These are phyloP conservation scores for Macrosoma leucophasiata DNA, from an alignment of 2,888 invertebrate genomes.

Conservation along the genomic window DNA sequence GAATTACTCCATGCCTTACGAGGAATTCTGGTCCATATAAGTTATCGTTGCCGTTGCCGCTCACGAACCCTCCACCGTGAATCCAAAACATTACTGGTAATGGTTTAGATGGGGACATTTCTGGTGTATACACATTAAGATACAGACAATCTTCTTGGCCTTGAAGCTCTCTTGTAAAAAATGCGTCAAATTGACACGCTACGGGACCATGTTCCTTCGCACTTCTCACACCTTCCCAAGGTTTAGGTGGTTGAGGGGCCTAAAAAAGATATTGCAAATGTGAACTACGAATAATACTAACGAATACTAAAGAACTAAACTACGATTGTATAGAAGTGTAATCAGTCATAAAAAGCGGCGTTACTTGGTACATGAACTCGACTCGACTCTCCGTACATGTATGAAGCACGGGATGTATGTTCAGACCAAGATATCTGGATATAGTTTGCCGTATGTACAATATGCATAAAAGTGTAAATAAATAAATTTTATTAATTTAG, in stretches of 20 bases:
- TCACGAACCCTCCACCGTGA: slow-evolving; percentile 48
- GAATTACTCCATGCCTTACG: slow-evolving; percentile 44
- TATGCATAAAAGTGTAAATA: no score
- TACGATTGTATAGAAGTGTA: no score
- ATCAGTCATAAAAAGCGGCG: no score
- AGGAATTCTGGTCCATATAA: slow-evolving; percentile 55
- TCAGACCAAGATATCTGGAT: no score
- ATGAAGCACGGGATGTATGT: no score
- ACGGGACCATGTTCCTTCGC: slow-evolving; percentile 46
- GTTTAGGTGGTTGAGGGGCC: slow-evolving; percentile 45
- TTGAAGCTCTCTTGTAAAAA: slow-evolving; percentile 14
- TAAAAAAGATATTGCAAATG: no score
- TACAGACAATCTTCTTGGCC: slow-evolving; percentile 57
- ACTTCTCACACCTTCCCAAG: slow-evolving; percentile 49
- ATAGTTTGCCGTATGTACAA: no score
- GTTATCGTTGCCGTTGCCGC: slow-evolving; percentile 44
- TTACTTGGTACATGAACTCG: no score
- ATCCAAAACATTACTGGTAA: slow-evolving; percentile 58
- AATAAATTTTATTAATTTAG: no score
- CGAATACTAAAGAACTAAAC: no score
- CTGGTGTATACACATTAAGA: slow-evolving; percentile 56
- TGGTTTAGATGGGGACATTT: slow-evolving; percentile 31
- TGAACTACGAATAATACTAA: no score
- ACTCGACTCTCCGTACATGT: no score
- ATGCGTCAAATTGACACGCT: slow-evolving; percentile 38